Conservation (phyloP, 2,113 vertebrate genomes). For the Cyphomyrus plagiostoma region DNA sequence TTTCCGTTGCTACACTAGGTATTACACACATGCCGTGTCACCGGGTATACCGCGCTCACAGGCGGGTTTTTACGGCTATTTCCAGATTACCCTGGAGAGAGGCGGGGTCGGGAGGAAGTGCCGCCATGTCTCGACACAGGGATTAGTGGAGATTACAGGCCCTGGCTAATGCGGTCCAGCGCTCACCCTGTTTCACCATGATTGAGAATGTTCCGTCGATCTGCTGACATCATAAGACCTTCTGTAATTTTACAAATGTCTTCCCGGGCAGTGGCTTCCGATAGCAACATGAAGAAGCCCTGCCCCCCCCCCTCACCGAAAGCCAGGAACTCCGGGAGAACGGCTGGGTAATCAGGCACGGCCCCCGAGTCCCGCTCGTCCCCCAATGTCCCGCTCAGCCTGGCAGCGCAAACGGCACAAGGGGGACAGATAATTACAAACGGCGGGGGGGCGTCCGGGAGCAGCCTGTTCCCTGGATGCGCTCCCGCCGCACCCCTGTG, state of each 20-base stretch:
- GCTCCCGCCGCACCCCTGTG: slow-evolving; percentile 33
- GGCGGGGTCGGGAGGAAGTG: slow-evolving; percentile 22
- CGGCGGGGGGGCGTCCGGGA: slow-evolving; percentile 36
- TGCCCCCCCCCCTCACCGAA: not conserved
- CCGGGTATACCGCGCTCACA: not conserved
- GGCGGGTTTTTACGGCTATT: slow-evolving; percentile 20
- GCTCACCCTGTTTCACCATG: slow-evolving; percentile 21
- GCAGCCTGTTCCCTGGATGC: slow-evolving; percentile 40
- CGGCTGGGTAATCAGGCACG: slow-evolving; percentile 36
- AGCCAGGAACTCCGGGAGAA: slow-evolving; percentile 19
- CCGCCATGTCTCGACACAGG: slow-evolving; percentile 26
- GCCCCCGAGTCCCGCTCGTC: slow-evolving; percentile 10
- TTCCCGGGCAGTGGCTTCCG: not conserved
- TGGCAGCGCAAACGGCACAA: slow-evolving; percentile 32
- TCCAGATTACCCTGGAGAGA: slow-evolving; percentile 16
- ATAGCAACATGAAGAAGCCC: not conserved
- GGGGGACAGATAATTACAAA: slow-evolving; percentile 49
- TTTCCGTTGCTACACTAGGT: not conserved
- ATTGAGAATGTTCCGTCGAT: slow-evolving; percentile 8
- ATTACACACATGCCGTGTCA: not conserved
- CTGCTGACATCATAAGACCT: not conserved
- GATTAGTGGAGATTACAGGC: slow-evolving; percentile 43
- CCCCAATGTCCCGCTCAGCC: slow-evolving; percentile 20
- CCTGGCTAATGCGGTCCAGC: slow-evolving; percentile 20
- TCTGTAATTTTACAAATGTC: slow-evolving; percentile 12